Evolutionary conservation across 2,113 vertebrate species (phyloP), one percentile per base, ranked within the genome.

Genomic region (Lanius collurio): DNA sequence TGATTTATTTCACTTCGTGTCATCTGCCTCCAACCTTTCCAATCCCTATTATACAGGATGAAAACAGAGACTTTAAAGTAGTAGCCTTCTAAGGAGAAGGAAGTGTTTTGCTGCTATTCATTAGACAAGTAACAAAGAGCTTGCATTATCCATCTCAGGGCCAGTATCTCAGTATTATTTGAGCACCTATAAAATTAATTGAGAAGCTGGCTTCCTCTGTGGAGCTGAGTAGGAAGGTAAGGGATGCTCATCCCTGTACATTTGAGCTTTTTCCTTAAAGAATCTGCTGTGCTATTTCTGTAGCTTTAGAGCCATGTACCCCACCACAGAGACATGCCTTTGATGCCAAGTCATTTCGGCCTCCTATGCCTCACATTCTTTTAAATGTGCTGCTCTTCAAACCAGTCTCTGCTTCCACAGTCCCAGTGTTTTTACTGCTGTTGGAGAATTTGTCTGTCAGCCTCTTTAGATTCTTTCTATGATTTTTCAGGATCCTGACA

Each of bases 401-500:
- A 80, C 71, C 50, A 11, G 16, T 30, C 20, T 69, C 55, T 85
- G 26, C 70, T 88, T 65, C n/a, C 27, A 68, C 4, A 13, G 73
- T 62, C 37, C 83, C 70, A 46, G 9, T 44, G 33, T 14, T 62
- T 83, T 70, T 81, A 11, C 30, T 90, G 76, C 60, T 90, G 27
- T 37, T 78, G 82, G 42, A 82, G 74, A 77, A 89, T 21, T 64
- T 2, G 14, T 84, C 88, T 92, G 62, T 49, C 55, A 92, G 62
- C 27, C 67, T 83, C 70, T 93, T 70, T 85, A 76, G 56, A 81
- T 52, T 16, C 22, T 83, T 89, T 60, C 62, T 83, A 13, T 85
- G 67, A 65, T 86, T 92, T 94, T 92, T 74, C n/a, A 77, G 88
- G 67, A 62, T 92, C 55, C 63, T 90, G 88, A 62, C 86, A 30